Evolutionary conservation across 2,888 invertebrate genomes (phyloP).

Genomic region (Trissolcus brochymenae): DNA sequence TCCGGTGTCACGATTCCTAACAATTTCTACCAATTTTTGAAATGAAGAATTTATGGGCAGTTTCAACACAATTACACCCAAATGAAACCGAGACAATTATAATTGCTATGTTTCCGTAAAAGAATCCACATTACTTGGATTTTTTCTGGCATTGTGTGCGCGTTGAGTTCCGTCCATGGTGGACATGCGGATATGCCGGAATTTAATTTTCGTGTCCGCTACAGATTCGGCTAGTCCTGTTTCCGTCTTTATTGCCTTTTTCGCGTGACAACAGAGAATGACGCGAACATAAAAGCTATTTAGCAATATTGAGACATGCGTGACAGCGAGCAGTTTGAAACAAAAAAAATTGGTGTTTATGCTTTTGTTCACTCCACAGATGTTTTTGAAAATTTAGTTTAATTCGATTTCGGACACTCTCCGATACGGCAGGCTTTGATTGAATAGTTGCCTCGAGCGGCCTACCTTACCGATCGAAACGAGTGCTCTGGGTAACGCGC

Average conservation of each 20-base stretch:
- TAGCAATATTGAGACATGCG: conserved; percentile 66
- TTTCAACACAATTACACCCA: conserved; percentile 62
- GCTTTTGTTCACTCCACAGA: too few relatives aligned
- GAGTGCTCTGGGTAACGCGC: conserved; percentile 18
- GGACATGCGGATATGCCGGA: conserved; percentile 68
- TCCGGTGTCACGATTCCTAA: too few relatives aligned
- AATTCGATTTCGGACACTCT: too few relatives aligned
- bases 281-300: conserved; percentile 71
- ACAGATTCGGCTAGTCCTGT: conserved; percentile 64
- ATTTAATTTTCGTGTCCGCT: conserved; percentile 74
- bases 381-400: too few relatives aligned
- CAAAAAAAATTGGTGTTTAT: too few relatives aligned
- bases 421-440: too few relatives aligned
- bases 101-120: conserved; percentile 62
- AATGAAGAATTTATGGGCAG: too few relatives aligned
- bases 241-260: conserved; percentile 68
- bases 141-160: conserved; percentile 58
- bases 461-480: too few relatives aligned
- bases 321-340: conserved; percentile 1
- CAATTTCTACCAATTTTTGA: too few relatives aligned
- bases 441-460: too few relatives aligned
- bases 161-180: conserved; percentile 55
- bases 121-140: conserved; percentile 67
- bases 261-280: conserved; percentile 63
- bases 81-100: conserved; percentile 62